phyloP scores from a whole-genome alignment of 2,888 invertebrate species.

The Galerucella pusilla region DNA sequence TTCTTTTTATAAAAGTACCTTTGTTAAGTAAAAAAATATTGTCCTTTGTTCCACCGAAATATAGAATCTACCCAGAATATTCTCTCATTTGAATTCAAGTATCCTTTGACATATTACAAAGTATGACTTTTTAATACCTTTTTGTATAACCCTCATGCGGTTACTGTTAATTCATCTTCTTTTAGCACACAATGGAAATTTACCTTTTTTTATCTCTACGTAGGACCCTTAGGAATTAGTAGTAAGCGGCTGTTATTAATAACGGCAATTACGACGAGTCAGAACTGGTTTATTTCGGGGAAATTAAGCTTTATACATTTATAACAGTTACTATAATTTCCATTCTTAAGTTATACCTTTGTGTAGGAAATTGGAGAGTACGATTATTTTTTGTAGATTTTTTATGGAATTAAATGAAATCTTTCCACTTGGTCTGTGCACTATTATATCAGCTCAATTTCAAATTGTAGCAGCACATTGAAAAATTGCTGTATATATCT shows the following conservation, averaged over 20 bases:
- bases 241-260: conserved; percentile 37
- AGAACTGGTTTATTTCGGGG: conserved; percentile 34
- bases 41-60: conserved; percentile 26
- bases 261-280: conserved; percentile 40
- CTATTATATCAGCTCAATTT: too few relatives aligned
- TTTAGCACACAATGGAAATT: conserved; percentile 28
- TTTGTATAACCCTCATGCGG: conserved; percentile 36
- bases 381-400: conserved; percentile 10
- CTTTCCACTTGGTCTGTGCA: too few relatives aligned
- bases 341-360: conserved; percentile 19
- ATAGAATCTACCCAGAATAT: conserved; percentile 13
- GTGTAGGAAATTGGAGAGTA: neutral
- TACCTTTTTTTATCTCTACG: conserved; percentile 34
- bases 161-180: conserved; percentile 36
- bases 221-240: conserved; percentile 30
- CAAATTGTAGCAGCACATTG: too few relatives aligned
- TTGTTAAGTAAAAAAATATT: conserved; percentile 31
- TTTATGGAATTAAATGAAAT: neutral
- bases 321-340: conserved; percentile 28
- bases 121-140: conserved; percentile 42
- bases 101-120: conserved; percentile 38
- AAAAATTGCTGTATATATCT: too few relatives aligned
- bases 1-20: conserved; percentile 21
- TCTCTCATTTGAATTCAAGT: conserved; percentile 33
- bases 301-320: conserved; percentile 37